phyloP scores from a whole-genome alignment of 2,888 invertebrate species.

The Epirrhoe alternata region DNA sequence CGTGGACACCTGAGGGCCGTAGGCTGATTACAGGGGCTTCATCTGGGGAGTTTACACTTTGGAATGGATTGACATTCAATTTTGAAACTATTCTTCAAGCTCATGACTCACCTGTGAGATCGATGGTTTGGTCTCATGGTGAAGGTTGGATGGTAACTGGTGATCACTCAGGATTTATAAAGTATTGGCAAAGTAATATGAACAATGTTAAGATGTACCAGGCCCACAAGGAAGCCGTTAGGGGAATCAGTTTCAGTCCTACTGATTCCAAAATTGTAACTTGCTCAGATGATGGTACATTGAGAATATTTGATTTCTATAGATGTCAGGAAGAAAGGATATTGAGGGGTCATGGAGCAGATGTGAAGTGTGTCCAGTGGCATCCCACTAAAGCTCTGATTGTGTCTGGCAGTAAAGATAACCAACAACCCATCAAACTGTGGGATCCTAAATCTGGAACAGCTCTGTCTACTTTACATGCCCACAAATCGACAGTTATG shows the following conservation, averaged over 20 bases:
- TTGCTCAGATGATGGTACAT: constrained; percentile 99
- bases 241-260: constrained; percentile 99
- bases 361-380: constrained; percentile 99
- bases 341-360: constrained; percentile 97
- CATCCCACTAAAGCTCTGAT: constrained; percentile 99
- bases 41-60: constrained; percentile 99
- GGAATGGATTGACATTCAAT: constrained; percentile 99
- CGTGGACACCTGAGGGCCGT: constrained; percentile 99
- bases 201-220: constrained; percentile 99
- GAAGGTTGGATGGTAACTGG: constrained; percentile 99
- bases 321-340: constrained; percentile 98
- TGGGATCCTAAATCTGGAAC: constrained; percentile 99
- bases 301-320: constrained; percentile 99
- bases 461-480: constrained; percentile 98
- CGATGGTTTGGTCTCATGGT: constrained; percentile 99
- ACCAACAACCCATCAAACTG: constrained; percentile 99
- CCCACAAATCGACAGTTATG: constrained; percentile 99
- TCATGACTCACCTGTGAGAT: constrained; percentile 99
- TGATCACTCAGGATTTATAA: constrained; percentile 99
- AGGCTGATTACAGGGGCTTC: constrained; percentile 99
- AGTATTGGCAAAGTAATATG: constrained; percentile 99
- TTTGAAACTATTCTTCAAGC: constrained; percentile 99
- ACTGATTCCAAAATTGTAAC: constrained; percentile 99
- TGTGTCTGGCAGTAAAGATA: constrained; percentile 99
- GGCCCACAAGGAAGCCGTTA: constrained; percentile 99